A percentile compares a stretch with the other conserved stretches of the same genome.
Conservation (phyloP, 2,797 vertebrate species). For the Enteromius treurensis region DNA sequence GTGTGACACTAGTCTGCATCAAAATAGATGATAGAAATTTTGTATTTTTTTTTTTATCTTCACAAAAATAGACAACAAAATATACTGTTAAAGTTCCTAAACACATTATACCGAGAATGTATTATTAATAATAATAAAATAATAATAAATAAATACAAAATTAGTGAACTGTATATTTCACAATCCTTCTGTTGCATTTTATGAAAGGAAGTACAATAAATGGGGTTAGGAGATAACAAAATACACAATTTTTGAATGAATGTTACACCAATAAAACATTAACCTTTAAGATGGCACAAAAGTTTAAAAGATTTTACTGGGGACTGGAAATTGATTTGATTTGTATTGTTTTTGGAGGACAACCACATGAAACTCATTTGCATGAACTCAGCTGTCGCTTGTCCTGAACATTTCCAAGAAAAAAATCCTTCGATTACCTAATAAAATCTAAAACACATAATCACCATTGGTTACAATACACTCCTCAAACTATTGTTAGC, state of each 20-base stretch:
- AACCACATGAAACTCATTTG: background rate
- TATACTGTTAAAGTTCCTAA: background rate
- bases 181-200: background rate
- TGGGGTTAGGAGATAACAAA: background rate
- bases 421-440: background rate
- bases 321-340: background rate
- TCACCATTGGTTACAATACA: background rate
- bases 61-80: background rate
- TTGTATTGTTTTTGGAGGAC: background rate
- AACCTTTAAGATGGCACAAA: background rate
- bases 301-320: background rate
- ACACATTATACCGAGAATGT: background rate
- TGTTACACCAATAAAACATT: background rate
- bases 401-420: background rate
- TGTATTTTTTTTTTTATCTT: background rate
- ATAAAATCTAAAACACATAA: background rate
- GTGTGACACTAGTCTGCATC: background rate
- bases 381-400: background rate
- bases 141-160: background rate
- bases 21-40: background rate
- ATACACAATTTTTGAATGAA: background rate
- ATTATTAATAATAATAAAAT: background rate
- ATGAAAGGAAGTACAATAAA: background rate
- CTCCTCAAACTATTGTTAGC: background rate
- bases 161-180: too few relatives aligned